A percentile compares a stretch with the other conserved stretches of the same genome.
Evolutionary conservation across 2,113 vertebrate species (phyloP).

Genomic region (Danionella cerebrum): DNA sequence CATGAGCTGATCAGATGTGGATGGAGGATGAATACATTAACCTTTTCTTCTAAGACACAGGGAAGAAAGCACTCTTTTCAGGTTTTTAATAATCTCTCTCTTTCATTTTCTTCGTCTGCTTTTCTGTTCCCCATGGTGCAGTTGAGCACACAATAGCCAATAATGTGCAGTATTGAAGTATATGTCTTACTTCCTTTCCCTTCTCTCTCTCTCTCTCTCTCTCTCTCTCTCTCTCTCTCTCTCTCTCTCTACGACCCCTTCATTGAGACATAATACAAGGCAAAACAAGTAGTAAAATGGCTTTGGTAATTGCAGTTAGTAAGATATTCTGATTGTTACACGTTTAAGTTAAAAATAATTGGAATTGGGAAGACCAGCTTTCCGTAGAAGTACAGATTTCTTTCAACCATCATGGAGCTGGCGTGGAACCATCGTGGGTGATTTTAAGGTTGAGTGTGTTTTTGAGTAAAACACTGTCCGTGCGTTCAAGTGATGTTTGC

Average conservation of each 20-base stretch:
- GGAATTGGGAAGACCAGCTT: too few relatives aligned
- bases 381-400: too few relatives aligned
- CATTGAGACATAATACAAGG: too few relatives aligned
- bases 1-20: constrained; percentile 4
- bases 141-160: background rate
- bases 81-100: background rate
- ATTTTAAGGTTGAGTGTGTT: too few relatives aligned
- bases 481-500: too few relatives aligned
- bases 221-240: background rate
- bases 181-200: background rate
- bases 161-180: background rate
- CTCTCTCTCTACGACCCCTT: background rate
- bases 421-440: too few relatives aligned
- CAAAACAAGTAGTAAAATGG: too few relatives aligned
- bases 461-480: too few relatives aligned
- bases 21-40: constrained; percentile 2
- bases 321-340: too few relatives aligned
- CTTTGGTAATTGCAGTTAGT: too few relatives aligned
- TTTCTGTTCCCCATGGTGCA: background rate
- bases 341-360: too few relatives aligned
- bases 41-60: background rate
- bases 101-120: background rate
- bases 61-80: background rate
- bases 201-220: background rate
- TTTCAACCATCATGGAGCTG: too few relatives aligned